Percentiles rank a stretch among this genome's conserved stretches.
These are phyloP conservation scores for Machimus rusticus DNA, from an alignment of 2,888 invertebrate genomes.

Conservation along the genomic window DNA sequence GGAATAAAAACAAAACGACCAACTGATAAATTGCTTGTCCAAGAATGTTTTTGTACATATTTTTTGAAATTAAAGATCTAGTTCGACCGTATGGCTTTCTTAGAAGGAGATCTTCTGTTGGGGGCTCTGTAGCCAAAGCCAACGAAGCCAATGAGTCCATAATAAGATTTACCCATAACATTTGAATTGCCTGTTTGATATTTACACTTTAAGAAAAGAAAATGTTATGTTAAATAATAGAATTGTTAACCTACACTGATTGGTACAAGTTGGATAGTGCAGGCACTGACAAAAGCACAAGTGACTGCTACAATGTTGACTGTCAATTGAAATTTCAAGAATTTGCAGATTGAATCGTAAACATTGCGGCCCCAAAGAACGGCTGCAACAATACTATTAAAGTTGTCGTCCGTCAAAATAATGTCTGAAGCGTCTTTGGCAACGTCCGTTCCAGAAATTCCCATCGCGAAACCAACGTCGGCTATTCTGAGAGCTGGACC, in stretches of 20 bases:
- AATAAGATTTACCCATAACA: slow-evolving; percentile 99
- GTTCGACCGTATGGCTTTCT: slow-evolving; percentile 98
- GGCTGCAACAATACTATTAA: slow-evolving; percentile 98
- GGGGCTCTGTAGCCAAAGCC: slow-evolving; percentile 96
- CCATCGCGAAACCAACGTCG: slow-evolving; percentile 99
- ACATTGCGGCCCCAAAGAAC: slow-evolving; percentile 99
- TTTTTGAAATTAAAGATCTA: slow-evolving; percentile 95
- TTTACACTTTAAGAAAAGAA: slow-evolving; percentile 27
- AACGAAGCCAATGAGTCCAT: slow-evolving; percentile 99
- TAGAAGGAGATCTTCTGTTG: slow-evolving; percentile 88
- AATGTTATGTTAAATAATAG: not conserved
- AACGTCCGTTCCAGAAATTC: slow-evolving; percentile 99
- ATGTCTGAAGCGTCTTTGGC: slow-evolving; percentile 99
- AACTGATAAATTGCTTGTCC: slow-evolving; percentile 98
- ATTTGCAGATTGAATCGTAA: slow-evolving; percentile 99
- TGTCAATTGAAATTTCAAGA: slow-evolving; percentile 98
- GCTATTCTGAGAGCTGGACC: slow-evolving; percentile 98
- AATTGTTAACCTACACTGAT: slow-evolving; percentile 73
- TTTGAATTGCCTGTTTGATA: slow-evolving; percentile 90
- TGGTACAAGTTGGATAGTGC: slow-evolving; percentile 96
- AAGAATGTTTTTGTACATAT: slow-evolving; percentile 99
- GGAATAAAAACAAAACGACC: slow-evolving; percentile 88
- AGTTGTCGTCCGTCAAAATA: slow-evolving; percentile 98
- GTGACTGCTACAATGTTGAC: slow-evolving; percentile 99
- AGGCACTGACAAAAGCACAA: slow-evolving; percentile 98